Percentiles rank a stretch among this genome's conserved stretches.
Evolutionary conservation across 2,113 vertebrate species (phyloP).

Genomic region (Sorex araneus): DNA sequence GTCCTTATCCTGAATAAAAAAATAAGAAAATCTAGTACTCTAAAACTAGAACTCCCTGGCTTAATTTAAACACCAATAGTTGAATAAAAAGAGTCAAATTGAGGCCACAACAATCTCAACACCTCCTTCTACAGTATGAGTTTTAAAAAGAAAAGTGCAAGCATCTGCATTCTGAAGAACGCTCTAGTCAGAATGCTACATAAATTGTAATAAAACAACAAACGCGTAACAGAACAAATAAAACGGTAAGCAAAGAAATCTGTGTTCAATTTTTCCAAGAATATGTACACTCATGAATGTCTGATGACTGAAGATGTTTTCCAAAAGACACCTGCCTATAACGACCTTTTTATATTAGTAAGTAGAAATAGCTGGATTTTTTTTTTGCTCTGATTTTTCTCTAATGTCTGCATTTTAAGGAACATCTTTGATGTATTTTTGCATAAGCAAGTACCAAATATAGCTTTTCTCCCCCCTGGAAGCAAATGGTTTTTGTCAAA

Average conservation of each 20-base stretch:
- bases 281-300: not conserved
- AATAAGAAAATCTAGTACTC: not conserved
- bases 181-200: not conserved
- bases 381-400: not conserved
- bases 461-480: not conserved
- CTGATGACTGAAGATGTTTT: not conserved
- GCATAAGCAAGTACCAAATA: not conserved
- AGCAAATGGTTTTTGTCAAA: not conserved
- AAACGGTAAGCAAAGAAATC: not conserved
- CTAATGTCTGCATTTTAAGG: not conserved
- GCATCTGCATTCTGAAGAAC: not conserved
- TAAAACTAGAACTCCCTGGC: not conserved
- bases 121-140: not conserved
- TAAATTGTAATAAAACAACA: not conserved
- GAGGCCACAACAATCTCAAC: not conserved
- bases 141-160: not conserved
- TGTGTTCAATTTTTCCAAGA: not conserved
- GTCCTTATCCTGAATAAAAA: not conserved
- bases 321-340: not conserved
- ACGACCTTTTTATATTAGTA: not conserved
- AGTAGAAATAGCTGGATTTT: not conserved
- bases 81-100: not conserved
- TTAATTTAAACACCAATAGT: not conserved
- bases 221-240: not conserved
- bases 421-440: slow-evolving; percentile 1